A percentile compares a stretch with the other conserved stretches of the same genome.
These are phyloP conservation scores for Morus bassanus DNA, from an alignment of 2,797 vertebrate genomes.

Conservation along the genomic window DNA sequence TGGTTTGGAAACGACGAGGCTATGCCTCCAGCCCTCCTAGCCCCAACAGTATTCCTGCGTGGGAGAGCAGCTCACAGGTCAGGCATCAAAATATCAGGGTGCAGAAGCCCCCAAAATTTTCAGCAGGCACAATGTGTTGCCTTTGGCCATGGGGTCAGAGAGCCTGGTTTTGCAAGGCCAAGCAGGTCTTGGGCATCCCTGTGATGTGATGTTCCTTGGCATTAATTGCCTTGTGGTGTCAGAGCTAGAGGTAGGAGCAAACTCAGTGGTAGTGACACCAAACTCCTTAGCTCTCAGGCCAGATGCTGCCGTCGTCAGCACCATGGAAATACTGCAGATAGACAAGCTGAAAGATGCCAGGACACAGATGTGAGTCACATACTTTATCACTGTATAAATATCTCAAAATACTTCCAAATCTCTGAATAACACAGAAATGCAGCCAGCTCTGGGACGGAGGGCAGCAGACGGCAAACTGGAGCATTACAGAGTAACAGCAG, in stretches of 20 bases:
- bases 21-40: neutral
- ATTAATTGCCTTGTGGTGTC: neutral
- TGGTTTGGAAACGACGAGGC: accelerated
- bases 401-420: neutral
- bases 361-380: neutral
- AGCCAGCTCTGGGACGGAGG: neutral
- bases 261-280: accelerated
- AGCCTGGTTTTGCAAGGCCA: neutral
- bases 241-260: neutral
- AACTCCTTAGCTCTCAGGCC: neutral
- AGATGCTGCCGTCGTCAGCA: neutral
- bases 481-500: neutral
- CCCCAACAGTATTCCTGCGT: neutral
- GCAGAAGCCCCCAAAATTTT: neutral
- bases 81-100: neutral
- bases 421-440: neutral
- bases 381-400: neutral
- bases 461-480: neutral
- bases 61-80: neutral
- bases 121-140: neutral
- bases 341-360: neutral
- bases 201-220: neutral
- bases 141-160: neutral
- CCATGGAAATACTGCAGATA: neutral
- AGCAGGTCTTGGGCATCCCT: neutral